Evolutionary conservation across 1,140 invertebrate genomes (phyloP).

Genomic region (Acromyrmex heyeri): DNA sequence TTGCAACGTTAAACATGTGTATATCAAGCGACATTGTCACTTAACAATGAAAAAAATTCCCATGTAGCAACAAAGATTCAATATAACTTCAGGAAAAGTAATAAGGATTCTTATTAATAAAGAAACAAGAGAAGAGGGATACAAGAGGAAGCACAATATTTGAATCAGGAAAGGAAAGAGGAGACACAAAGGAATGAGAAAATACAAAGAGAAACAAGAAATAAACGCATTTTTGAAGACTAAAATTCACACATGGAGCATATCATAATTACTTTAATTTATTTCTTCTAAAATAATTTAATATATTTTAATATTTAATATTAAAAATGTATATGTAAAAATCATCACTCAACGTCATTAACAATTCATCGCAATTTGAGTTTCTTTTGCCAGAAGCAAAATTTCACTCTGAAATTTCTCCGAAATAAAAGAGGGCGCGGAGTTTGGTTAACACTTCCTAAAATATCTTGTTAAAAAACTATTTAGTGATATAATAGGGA

Average conservation of each 20-base stretch:
- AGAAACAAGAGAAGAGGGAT: neutral
- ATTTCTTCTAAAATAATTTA: neutral
- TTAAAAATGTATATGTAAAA: neutral
- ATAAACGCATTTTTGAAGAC: neutral
- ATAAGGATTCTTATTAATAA: neutral
- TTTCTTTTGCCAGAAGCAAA: too few relatives aligned
- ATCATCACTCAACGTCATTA: neutral
- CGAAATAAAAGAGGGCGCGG: too few relatives aligned
- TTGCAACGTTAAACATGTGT: slow-evolving; percentile 27
- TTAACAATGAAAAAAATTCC: neutral
- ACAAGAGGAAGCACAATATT: neutral
- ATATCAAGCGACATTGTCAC: neutral
- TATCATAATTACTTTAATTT: neutral
- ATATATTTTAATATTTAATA: slow-evolving; percentile 7
- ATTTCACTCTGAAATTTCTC: too few relatives aligned
- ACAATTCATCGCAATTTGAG: too few relatives aligned
- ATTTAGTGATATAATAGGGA: too few relatives aligned
- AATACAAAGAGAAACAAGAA: neutral
- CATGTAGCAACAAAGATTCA: neutral
- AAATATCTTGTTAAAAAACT: too few relatives aligned
- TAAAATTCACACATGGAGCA: neutral
- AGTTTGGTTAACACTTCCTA: too few relatives aligned
- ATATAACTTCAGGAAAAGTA: neutral
- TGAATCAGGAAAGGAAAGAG: neutral
- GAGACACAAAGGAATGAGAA: neutral